Percentiles rank a stretch among this genome's conserved stretches.
Evolutionary conservation across 2,888 invertebrate genomes (phyloP).

Genomic region (Scaptomyza caliginosa): DNA sequence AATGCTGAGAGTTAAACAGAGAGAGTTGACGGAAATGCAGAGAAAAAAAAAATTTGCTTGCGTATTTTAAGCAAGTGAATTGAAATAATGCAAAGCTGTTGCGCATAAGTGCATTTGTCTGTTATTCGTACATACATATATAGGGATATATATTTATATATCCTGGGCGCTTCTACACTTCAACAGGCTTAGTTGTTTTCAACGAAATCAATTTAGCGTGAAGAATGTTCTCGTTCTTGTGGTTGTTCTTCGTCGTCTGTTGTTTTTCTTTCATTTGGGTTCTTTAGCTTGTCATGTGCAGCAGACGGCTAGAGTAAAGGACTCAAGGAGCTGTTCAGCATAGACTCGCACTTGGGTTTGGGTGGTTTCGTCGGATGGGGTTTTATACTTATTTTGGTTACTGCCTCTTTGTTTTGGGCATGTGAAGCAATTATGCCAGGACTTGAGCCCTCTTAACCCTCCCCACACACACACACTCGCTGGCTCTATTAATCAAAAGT

Average conservation of each 20-base stretch:
- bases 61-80: constrained; percentile 42
- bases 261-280: constrained; percentile 1
- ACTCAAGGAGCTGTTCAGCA: constrained; percentile 10
- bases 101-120: constrained; percentile 75
- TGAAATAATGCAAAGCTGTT: constrained; percentile 53
- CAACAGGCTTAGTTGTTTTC: constrained; percentile 54
- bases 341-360: constrained; percentile 34
- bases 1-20: constrained; percentile 25
- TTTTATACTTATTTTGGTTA: constrained; percentile 12
- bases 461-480: constrained; percentile 8
- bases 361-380: neutral
- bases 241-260: neutral
- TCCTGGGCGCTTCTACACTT: neutral
- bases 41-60: constrained; percentile 19
- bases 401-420: constrained; percentile 40
- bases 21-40: neutral
- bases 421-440: constrained; percentile 69
- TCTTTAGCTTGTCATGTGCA: constrained; percentile 68
- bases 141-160: constrained; percentile 21
- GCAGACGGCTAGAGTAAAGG: constrained; percentile 34
- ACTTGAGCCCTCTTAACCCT: constrained; percentile 17
- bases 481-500: constrained; percentile 74
- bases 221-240: constrained; percentile 46
- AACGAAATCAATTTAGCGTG: constrained; percentile 71
- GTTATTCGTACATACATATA: constrained; percentile 46